Conservation (phyloP, 2,797 vertebrate genomes). For the Picus viridis region DNA sequence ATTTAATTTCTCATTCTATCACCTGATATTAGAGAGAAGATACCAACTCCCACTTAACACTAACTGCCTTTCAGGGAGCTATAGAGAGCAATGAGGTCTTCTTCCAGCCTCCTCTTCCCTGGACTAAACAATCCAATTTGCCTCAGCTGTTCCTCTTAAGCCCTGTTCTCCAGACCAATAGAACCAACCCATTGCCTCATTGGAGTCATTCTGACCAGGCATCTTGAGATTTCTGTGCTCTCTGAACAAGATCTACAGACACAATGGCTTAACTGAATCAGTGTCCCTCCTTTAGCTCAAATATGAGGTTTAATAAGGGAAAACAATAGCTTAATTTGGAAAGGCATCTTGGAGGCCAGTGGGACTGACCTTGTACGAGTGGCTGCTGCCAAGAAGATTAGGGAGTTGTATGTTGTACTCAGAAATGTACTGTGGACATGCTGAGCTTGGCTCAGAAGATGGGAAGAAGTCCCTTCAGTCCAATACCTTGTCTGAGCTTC, state of each 20-base stretch:
- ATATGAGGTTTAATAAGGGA: conserved; percentile 49
- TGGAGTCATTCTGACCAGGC: conserved; percentile 23
- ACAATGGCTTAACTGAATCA: conserved; percentile 18
- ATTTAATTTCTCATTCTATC: too few relatives aligned
- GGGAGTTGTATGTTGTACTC: not conserved
- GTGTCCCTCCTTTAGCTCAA: conserved; percentile 25
- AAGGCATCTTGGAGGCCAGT: not conserved
- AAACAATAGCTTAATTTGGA: conserved; percentile 49
- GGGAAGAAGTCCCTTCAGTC: not conserved
- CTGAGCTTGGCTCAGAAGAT: not conserved
- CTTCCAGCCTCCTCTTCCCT: too few relatives aligned
- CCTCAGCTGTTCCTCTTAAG: too few relatives aligned
- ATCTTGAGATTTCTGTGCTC: conserved; percentile 7
- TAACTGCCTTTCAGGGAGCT: too few relatives aligned
- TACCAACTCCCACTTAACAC: too few relatives aligned
- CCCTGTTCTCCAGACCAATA: too few relatives aligned
- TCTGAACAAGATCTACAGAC: not conserved
- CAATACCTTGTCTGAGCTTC: not conserved
- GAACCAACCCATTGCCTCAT: accelerated
- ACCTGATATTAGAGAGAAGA: too few relatives aligned
- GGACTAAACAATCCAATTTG: too few relatives aligned
- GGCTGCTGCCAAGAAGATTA: conserved; percentile 46
- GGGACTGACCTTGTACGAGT: not conserved
- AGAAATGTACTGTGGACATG: not conserved
- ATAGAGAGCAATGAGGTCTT: too few relatives aligned